Conservation (phyloP, 1,140 invertebrate species). For the Lepidurus couesii region DNA sequence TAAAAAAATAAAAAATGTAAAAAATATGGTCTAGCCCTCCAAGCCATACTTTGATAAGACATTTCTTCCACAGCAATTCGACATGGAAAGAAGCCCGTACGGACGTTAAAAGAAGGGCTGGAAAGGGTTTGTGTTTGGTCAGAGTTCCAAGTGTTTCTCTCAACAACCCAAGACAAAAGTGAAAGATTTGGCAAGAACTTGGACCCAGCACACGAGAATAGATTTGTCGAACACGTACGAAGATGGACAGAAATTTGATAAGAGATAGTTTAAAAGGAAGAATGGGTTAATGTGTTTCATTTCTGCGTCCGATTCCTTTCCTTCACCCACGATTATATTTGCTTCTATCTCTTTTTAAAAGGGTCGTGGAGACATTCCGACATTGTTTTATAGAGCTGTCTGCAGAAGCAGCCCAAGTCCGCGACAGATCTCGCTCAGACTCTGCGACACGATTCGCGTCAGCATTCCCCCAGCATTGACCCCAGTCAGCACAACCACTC, state of each 20-base stretch:
- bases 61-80: too few species aligned
- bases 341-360: not conserved
- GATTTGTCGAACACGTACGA: too few species aligned
- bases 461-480: not conserved
- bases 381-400: not conserved
- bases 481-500: not conserved
- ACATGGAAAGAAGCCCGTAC: too few species aligned
- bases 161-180: too few species aligned
- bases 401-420: not conserved
- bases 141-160: too few species aligned
- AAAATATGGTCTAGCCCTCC: not conserved
- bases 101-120: too few species aligned
- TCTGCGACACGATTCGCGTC: slow-evolving; percentile 13
- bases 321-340: not conserved
- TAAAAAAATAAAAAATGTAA: not conserved
- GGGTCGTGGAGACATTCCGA: not conserved
- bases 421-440: slow-evolving; percentile 7
- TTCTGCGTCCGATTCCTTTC: not conserved
- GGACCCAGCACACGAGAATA: too few species aligned
- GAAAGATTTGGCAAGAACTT: too few species aligned
- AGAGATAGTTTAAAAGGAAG: too few species aligned
- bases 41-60: too few species aligned
- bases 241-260: too few species aligned
- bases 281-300: not conserved
- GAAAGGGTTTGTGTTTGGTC: too few species aligned